Percentiles rank a stretch among this genome's conserved stretches.
Evolutionary conservation across 2,888 invertebrate genomes (phyloP).

Genomic region (Hydraecia micacea): DNA sequence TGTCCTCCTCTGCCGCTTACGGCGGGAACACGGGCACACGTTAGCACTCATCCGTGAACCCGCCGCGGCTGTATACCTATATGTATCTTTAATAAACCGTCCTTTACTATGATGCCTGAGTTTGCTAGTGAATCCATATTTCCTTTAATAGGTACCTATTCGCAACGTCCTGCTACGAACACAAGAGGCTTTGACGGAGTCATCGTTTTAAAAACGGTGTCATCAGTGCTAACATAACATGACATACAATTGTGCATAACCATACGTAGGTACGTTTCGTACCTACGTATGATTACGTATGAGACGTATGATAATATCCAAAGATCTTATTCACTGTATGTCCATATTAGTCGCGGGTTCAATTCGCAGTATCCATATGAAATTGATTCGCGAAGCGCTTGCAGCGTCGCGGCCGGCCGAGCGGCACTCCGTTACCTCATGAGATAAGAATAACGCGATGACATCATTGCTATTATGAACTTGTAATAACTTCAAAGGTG

Average conservation of each 20-base stretch:
- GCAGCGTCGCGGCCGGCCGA: constrained; percentile 38
- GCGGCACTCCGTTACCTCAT: constrained; percentile 10
- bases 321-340: constrained; percentile 19
- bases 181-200: neutral
- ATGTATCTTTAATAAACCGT: neutral
- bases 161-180: neutral
- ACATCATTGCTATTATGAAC: constrained; percentile 29
- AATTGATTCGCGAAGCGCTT: constrained; percentile 59
- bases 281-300: too few species aligned
- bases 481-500: neutral
- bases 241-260: neutral
- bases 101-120: neutral
- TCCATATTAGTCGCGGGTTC: constrained; percentile 36
- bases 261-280: neutral
- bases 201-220: neutral
- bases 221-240: neutral
- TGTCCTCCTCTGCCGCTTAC: too few species aligned
- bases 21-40: too few species aligned
- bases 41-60: too few species aligned
- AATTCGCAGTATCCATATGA: constrained; percentile 30
- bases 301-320: constrained; percentile 1
- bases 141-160: neutral
- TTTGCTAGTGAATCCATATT: neutral
- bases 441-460: constrained; percentile 29
- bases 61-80: too few species aligned